These are phyloP conservation scores for Cerceris ruficornis DNA, from an alignment of 2,888 invertebrate species.

Conservation along the genomic window DNA sequence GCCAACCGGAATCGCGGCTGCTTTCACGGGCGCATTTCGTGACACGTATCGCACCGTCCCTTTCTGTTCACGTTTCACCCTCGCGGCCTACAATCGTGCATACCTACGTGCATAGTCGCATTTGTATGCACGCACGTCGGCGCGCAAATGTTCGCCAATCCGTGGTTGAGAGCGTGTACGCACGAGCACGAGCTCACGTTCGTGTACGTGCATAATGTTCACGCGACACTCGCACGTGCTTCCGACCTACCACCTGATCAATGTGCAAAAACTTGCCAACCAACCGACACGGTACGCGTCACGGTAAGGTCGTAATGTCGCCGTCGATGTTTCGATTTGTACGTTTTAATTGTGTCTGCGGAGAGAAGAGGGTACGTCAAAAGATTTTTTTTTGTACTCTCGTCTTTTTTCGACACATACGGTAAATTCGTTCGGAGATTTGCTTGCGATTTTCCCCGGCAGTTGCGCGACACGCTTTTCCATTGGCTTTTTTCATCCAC, in stretches of 20 bases:
- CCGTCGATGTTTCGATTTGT: neutral
- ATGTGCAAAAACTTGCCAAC: too few relatives aligned
- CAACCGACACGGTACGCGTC: neutral
- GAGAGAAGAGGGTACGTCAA: neutral
- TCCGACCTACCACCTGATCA: neutral
- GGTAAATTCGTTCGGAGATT: too few relatives aligned
- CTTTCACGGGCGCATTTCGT: constrained; percentile 33
- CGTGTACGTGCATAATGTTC: neutral
- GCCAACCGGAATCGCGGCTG: constrained; percentile 48
- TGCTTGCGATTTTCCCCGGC: too few relatives aligned
- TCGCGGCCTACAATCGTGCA: neutral
- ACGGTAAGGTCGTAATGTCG: neutral
- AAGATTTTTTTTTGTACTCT: neutral
- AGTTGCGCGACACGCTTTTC: too few relatives aligned
- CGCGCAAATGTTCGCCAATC: constrained; percentile 20
- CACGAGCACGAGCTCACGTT: constrained; percentile 13
- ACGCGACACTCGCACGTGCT: constrained; percentile 5
- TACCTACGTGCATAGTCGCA: constrained; percentile 3
- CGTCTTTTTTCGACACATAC: too few relatives aligned
- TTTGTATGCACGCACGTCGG: constrained; percentile 28
- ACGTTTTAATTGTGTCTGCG: constrained; percentile 1
- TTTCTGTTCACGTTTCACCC: neutral
- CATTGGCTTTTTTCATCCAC: too few relatives aligned
- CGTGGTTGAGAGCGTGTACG: constrained; percentile 1
- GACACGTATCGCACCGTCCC: neutral